Evolutionary conservation across 2,888 invertebrate genomes (phyloP).

Genomic region (Lasioglossum zephyrum): DNA sequence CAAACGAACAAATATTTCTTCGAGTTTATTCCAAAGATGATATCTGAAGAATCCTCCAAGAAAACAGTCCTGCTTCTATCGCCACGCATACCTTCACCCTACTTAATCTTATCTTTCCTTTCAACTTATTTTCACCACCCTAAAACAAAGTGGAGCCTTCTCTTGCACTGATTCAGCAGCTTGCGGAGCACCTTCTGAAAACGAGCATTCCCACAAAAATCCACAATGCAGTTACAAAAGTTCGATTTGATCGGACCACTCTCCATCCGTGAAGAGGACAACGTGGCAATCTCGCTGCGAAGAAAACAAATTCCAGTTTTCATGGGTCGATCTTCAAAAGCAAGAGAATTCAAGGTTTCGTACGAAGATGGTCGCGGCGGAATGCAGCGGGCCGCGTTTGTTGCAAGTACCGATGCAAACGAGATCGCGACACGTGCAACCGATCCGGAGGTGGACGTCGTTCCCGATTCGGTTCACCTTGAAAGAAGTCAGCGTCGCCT

Average conservation of each 20-base stretch:
- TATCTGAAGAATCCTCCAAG: background rate
- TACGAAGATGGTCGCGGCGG: background rate
- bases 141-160: background rate
- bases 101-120: background rate
- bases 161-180: background rate
- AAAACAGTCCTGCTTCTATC: background rate
- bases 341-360: background rate
- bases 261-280: background rate
- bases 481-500: constrained; percentile 35
- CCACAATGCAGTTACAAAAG: background rate
- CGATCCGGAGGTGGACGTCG: constrained; percentile 25
- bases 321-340: background rate
- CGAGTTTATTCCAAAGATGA: background rate
- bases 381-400: background rate
- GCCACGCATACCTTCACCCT: background rate
- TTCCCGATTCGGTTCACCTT: constrained; percentile 49
- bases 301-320: constrained; percentile 4
- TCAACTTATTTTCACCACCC: background rate
- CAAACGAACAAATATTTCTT: background rate
- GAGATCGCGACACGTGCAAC: constrained; percentile 8
- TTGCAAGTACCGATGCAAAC: constrained; percentile 13
- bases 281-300: background rate
- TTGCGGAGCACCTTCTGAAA: background rate
- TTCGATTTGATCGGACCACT: background rate
- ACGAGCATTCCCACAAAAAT: background rate